A percentile compares a stretch with the other conserved stretches of the same genome.
These are phyloP conservation scores for Myotis brandtii DNA, from an alignment of 2,113 vertebrate genomes.

Conservation along the genomic window DNA sequence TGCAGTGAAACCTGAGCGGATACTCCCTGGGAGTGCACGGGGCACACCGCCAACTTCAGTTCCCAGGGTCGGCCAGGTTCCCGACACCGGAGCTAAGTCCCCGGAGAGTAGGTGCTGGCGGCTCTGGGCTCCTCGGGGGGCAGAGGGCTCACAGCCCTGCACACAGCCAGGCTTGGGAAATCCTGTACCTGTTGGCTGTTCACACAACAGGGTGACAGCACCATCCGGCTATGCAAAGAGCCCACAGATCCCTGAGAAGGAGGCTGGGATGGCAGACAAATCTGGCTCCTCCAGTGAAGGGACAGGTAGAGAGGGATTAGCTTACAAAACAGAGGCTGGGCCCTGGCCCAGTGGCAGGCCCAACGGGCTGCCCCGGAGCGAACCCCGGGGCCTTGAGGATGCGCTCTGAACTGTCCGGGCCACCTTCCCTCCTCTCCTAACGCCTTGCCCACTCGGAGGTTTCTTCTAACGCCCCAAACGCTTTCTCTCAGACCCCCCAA, in stretches of 20 bases:
- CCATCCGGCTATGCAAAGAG: neutral
- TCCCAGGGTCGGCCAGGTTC: neutral
- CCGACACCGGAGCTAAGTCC: neutral
- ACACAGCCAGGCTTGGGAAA: neutral
- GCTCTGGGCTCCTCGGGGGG: neutral
- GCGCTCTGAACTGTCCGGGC: neutral
- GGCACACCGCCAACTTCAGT: neutral
- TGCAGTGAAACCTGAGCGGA: neutral
- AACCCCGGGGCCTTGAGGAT: neutral
- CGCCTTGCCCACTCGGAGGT: neutral
- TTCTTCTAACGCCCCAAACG: neutral
- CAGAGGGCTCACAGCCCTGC: neutral
- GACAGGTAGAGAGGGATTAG: neutral
- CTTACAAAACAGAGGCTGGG: neutral
- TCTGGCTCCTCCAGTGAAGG: neutral
- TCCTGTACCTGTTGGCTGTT: constrained; percentile 1
- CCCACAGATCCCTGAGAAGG: neutral
- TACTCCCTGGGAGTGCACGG: neutral
- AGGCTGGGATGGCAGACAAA: neutral
- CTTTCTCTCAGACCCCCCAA: neutral
- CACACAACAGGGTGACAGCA: neutral
- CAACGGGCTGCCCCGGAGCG: neutral
- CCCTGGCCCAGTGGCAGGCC: neutral
- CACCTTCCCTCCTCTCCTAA: no score
- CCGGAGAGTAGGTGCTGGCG: neutral